phyloP scores from a whole-genome alignment of 1,140 invertebrate species.

The Dreissena rostriformis region DNA sequence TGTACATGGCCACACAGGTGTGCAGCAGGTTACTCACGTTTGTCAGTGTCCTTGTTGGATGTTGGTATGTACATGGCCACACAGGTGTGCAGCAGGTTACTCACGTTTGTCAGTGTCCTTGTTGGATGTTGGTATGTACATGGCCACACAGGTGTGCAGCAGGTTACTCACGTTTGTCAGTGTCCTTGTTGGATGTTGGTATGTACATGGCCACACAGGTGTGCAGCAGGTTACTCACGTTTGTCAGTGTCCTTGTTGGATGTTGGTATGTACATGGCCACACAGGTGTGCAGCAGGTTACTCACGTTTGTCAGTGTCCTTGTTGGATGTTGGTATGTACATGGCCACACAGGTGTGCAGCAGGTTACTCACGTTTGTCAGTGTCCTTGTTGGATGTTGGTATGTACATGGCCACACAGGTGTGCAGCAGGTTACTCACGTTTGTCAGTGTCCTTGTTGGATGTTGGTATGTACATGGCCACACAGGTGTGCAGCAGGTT shows the following conservation, averaged over 20 bases:
- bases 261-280: constrained; percentile 94
- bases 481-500: constrained; percentile 98
- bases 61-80: constrained; percentile 95
- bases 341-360: constrained; percentile 97
- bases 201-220: constrained; percentile 95
- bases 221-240: constrained; percentile 98
- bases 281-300: constrained; percentile 97
- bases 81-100: constrained; percentile 98
- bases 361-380: constrained; percentile 96
- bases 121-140: constrained; percentile 93
- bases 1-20: constrained; percentile 94
- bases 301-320: constrained; percentile 84
- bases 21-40: constrained; percentile 99
- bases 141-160: constrained; percentile 96
- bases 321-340: constrained; percentile 92
- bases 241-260: constrained; percentile 85
- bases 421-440: constrained; percentile 98
- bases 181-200: constrained; percentile 88
- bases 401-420: constrained; percentile 94
- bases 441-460: constrained; percentile 83
- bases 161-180: constrained; percentile 96
- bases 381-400: constrained; percentile 88
- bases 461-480: constrained; percentile 94
- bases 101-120: constrained; percentile 80
- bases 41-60: constrained; percentile 84